Evolutionary conservation across 2,797 vertebrate species (phyloP).

Genomic region (Hozukius guyotensis): DNA sequence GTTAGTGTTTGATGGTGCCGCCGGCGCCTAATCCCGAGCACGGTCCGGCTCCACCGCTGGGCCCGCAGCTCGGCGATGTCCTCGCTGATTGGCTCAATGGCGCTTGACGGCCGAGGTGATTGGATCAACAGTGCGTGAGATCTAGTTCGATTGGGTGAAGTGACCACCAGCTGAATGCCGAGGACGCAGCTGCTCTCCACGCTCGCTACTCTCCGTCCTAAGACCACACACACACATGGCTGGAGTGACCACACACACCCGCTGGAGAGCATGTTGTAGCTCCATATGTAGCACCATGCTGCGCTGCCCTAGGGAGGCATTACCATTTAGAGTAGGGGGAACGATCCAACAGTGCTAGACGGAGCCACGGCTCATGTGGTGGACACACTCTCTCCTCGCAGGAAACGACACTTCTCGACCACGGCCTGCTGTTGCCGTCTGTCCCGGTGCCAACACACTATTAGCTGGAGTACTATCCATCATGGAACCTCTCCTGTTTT

Average conservation of each 20-base stretch:
- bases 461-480: slow-evolving; percentile 69
- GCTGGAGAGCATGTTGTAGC: slow-evolving; percentile 39
- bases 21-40: background rate
- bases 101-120: slow-evolving; percentile 58
- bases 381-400: slow-evolving; percentile 31
- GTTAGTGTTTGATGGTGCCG: background rate
- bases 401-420: slow-evolving; percentile 32
- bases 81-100: slow-evolving; percentile 68
- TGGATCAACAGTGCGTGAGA: slow-evolving; percentile 72
- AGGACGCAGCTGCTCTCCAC: slow-evolving; percentile 58
- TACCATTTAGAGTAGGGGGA: slow-evolving; percentile 78
- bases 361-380: slow-evolving; percentile 55
- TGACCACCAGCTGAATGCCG: slow-evolving; percentile 54
- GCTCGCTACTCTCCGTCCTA: background rate
- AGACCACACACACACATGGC: background rate
- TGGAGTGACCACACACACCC: background rate
- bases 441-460: slow-evolving; percentile 56
- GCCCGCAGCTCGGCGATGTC: slow-evolving; percentile 33
- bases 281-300: slow-evolving; percentile 67
- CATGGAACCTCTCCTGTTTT: slow-evolving; percentile 52
- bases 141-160: slow-evolving; percentile 65
- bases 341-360: slow-evolving; percentile 52
- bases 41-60: slow-evolving; percentile 25
- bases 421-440: slow-evolving; percentile 45
- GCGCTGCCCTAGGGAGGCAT: slow-evolving; percentile 69